Evolutionary conservation across 2,888 invertebrate genomes (phyloP), one percentile per base, ranked within the genome.

Genomic region (Ariolimax columbianus): DNA sequence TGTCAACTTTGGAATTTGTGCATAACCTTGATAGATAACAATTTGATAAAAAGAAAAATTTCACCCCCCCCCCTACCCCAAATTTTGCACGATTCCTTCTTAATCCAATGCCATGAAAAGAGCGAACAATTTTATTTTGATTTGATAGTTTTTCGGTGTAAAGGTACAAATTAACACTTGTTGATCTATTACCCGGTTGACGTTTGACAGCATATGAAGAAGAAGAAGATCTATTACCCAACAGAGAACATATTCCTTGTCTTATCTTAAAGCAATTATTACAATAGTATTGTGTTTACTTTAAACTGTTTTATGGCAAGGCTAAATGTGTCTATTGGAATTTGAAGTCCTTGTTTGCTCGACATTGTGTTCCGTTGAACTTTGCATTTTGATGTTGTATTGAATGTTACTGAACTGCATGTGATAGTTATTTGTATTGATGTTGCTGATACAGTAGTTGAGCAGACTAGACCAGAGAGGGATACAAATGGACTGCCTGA

Each of bases 381-480:
- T 78, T 6, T 78, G 63, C 26, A 36, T 78, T 26, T 36, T 19
- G 38, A 63, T 78, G n/a, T 63, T 83, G 33, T 40, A 36, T 38
- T 78, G 30, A 66, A 30, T 73, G n/a, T 73, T 11, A n/a, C n/a
- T n/a, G n/a, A 75, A 38, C 59, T 82, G 82, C 82, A 82, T 82
- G 82, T 38, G 26, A 81, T 80, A 81, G 72, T 23, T 26, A 3
- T 82, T 36, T 82, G 73, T 81, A 36, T 83, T 75, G 73, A 73
- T 73, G 77, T 73, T 66, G 36, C 19, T 83, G 77, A 66, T 51
- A 26, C 40, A 73, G 66, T 83, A 77, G 83, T 66, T 77, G 36
- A 40, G 43, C 43, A 19, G n/a, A 40, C 75, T 83, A 83, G 66
- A 66, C 40, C 47, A n/a, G 66, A 43, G 40, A 59, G 40, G n/a